Base-by-base conservation (phyloP, 2,888 invertebrate genomes). In the Acleris holmiana region DNA sequence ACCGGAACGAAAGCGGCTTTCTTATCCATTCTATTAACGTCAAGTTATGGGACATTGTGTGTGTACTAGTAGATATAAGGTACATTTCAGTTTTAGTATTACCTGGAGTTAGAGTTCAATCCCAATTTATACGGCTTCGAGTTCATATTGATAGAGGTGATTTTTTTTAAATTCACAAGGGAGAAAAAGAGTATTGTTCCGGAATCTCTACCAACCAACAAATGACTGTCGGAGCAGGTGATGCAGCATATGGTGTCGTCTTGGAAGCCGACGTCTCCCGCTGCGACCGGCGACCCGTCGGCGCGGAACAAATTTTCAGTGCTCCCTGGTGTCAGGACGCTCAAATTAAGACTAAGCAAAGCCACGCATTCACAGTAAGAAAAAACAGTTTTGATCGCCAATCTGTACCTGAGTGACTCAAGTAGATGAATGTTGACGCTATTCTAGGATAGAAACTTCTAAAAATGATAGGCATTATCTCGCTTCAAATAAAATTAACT, bases 41-140 rank as follows among this genome's bases (percentile, higher is more conserved):
- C n/a, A n/a, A n/a, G n/a, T n/a, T n/a, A n/a, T n/a, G n/a, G n/a
- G n/a, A n/a, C n/a, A n/a, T n/a, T n/a, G n/a, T n/a, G n/a, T n/a
- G n/a, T n/a, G n/a, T n/a, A n/a, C n/a, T n/a, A n/a, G n/a, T n/a
- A n/a, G n/a, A n/a, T n/a, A n/a, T n/a, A n/a, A n/a, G n/a, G n/a
- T n/a, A n/a, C n/a, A n/a, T 4, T 21, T 2, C 21, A 4, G 21
- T 21, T 21, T 17, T 18, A 40, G 44, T 7, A 48, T 10, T 94
- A 97, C 95, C 96, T 96, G 0, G 97, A 97, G 79, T 97, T 97
- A 68, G 97, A 98, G 85, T 99, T 99, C 23, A 99, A 94, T 0
- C 97, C 94, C 73, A 99, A 93, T 80, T 95, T 96, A 75, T 96
- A 95, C 0, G 98, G 96, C 68, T 95, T 94, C 1, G 91, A 82